Conservation (phyloP, 2,113 vertebrate species). For the Oplegnathus fasciatus region DNA sequence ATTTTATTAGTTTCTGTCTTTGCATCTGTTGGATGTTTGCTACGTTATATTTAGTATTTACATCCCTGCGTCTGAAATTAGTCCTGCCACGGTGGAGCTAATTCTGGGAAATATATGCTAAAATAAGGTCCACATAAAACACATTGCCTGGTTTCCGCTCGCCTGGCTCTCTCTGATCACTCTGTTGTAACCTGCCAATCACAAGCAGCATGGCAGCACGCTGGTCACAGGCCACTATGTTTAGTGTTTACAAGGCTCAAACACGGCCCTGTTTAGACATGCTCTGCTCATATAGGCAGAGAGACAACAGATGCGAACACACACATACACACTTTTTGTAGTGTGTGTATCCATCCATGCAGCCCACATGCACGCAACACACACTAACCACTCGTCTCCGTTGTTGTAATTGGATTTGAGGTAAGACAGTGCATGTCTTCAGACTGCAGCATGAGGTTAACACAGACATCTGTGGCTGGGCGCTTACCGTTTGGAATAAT, state of each 20-base stretch:
- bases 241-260: conserved; percentile 80
- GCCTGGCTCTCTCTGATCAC: conserved; percentile 73
- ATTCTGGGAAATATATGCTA: conserved; percentile 69
- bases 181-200: conserved; percentile 76
- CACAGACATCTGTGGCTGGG: conserved; percentile 31
- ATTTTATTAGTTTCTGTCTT: conserved; percentile 76
- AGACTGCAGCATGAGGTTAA: conserved; percentile 29
- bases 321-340: conserved; percentile 19
- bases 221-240: conserved; percentile 73
- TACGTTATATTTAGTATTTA: conserved; percentile 73
- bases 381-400: not conserved
- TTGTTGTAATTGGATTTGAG: conserved; percentile 46
- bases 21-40: conserved; percentile 67
- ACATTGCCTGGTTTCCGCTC: conserved; percentile 74
- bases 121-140: conserved; percentile 75
- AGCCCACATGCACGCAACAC: conserved; percentile 36
- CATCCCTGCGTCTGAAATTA: conserved; percentile 68
- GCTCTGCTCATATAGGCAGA: conserved; percentile 37
- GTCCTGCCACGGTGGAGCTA: conserved; percentile 60
- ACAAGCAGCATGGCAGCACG: conserved; percentile 65
- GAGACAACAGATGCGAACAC: conserved; percentile 34
- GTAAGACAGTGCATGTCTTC: conserved; percentile 34
- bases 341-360: conserved; percentile 38
- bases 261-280: conserved; percentile 56
- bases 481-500: conserved; percentile 20